These are phyloP conservation scores for Phortica okadai DNA, from an alignment of 2,888 invertebrate species.

Conservation along the genomic window DNA sequence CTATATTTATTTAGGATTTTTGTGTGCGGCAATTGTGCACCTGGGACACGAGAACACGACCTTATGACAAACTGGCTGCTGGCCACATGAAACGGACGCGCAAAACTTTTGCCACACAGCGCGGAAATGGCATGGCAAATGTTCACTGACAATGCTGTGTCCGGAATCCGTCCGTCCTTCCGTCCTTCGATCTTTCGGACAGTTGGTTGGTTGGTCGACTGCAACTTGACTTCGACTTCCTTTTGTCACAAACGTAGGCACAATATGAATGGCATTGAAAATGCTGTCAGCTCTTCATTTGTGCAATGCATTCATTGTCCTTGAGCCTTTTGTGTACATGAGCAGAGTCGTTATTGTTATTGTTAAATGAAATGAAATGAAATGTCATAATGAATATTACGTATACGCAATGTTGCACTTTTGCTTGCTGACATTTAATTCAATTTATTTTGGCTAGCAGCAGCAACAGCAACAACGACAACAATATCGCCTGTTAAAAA, in stretches of 20 bases:
- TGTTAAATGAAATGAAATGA: background rate
- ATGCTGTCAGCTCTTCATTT: background rate
- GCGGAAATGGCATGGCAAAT: conserved; percentile 26
- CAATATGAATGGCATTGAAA: too few relatives aligned
- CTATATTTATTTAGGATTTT: conserved; percentile 21
- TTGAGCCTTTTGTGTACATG: background rate
- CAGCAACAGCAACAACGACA: too few relatives aligned
- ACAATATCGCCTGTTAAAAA: background rate
- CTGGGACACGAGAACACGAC: conserved; percentile 7
- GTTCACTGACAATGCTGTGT: conserved; percentile 16
- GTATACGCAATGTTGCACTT: conserved; percentile 25
- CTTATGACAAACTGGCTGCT: conserved; percentile 4
- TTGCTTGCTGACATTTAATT: conserved; percentile 4
- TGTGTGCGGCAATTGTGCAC: background rate
- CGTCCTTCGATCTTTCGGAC: background rate
- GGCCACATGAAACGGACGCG: conserved; percentile 6
- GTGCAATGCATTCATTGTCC: background rate
- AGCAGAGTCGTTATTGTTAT: background rate
- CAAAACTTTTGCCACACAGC: background rate
- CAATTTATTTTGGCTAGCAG: background rate
- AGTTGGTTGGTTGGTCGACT: background rate
- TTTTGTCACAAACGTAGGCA: background rate
- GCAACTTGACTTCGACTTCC: background rate
- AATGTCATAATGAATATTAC: conserved; percentile 27
- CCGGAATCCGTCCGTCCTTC: background rate